Evolutionary conservation across 1,140 invertebrate species (phyloP), one percentile per base, ranked within the genome.

Genomic region (Choristoneura fumiferana): DNA sequence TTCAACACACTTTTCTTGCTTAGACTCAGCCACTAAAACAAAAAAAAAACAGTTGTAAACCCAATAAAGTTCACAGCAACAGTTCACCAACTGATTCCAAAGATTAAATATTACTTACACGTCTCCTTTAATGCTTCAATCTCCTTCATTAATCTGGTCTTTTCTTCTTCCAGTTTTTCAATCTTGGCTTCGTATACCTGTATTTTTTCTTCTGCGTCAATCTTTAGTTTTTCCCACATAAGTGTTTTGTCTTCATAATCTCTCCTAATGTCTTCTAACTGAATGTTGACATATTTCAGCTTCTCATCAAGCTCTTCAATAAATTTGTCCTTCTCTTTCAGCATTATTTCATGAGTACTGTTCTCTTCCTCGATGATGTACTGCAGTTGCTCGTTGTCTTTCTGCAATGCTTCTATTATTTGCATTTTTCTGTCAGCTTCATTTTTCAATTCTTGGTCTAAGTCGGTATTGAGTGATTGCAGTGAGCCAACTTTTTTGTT

Each of bases 311-410:
- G 29, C 10, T 37, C 61, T 57, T 74, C 69, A 8, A 76, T 72
- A 5, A 74, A 37, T 12, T 17, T 40, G 45, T 74, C 64, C 39
- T 75, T 78, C 45, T 74, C 69, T 57, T 74, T 78, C 1, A 78
- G 34, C n/a, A 67, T n/a, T 8, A 69, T n/a, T 60, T 76, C 76
- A 62, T 72, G 65, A 14, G 57, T 76, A 45, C 59, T 69, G 22
- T 70, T 78, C 22, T 72, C 67, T 54, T 69, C 71, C 59, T 74
- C 69, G 33, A 76, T 60, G 6, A 60, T 60, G 45, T 58, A 72
- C 22, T 72, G 71, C 54, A 76, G 53, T 9, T 74, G 71, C 36
- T 68, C 65, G 63, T 76, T 78, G 64, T 78, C 76, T 45, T 61
- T 67, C 38, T 71, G 60, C 39, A 74, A 58, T 13, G 49, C 59